Conservation (phyloP, 2,797 vertebrate genomes). For the Xenops minutus region DNA sequence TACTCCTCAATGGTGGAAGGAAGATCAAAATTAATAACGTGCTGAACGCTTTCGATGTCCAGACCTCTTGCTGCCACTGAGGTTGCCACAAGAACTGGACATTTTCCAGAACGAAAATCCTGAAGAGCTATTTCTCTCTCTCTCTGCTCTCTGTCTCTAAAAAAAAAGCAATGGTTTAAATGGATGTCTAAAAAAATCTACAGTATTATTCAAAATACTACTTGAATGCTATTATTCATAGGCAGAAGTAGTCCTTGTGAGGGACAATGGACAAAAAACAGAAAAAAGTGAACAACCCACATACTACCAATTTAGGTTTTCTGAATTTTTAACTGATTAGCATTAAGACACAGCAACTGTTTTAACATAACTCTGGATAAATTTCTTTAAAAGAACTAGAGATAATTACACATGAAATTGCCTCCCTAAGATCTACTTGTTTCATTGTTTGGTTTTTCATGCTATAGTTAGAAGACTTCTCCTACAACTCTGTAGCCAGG, state of each 20-base stretch:
- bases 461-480: not conserved
- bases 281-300: not conserved
- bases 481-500: not conserved
- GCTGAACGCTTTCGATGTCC: constrained; percentile 92
- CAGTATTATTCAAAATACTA: not conserved
- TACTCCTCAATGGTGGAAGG: constrained; percentile 90
- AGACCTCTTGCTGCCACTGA: constrained; percentile 93
- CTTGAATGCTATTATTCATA: not conserved
- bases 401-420: not conserved
- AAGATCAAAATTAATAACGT: constrained; percentile 94
- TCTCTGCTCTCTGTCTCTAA: constrained; percentile 89
- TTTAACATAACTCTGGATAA: not conserved
- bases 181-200: not conserved
- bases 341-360: not conserved
- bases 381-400: not conserved
- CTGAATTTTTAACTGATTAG: not conserved
- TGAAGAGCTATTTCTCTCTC: constrained; percentile 87
- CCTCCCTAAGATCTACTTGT: not conserved
- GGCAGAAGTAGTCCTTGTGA: not conserved
- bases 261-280: not conserved
- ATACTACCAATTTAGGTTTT: rapidly evolving
- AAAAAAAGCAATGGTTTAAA: not conserved
- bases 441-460: not conserved
- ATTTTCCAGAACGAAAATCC: constrained; percentile 88
- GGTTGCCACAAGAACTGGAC: constrained; percentile 89